These are phyloP conservation scores for Oxyteleia sp. DNA, from an alignment of 2,888 invertebrate species.

Conservation along the genomic window DNA sequence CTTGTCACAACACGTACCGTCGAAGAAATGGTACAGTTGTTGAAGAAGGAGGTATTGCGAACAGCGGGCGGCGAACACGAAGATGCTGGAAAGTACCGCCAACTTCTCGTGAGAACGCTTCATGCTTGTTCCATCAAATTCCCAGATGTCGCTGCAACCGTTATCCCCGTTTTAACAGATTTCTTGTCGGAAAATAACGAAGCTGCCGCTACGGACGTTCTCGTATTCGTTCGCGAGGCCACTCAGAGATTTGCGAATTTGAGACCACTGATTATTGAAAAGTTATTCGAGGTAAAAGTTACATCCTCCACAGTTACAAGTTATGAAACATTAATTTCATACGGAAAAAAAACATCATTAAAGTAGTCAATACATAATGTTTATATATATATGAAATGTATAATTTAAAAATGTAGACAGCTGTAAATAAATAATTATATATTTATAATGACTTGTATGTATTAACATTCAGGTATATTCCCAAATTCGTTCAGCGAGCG, in stretches of 20 bases:
- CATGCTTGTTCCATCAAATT: constrained; percentile 98
- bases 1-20: constrained; percentile 97
- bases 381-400: too few relatives aligned
- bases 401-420: too few relatives aligned
- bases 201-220: constrained; percentile 96
- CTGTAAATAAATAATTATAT: neutral
- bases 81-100: constrained; percentile 98
- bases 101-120: constrained; percentile 98
- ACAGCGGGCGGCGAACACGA: constrained; percentile 97
- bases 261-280: constrained; percentile 93
- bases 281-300: constrained; percentile 83
- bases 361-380: too few relatives aligned
- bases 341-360: too few relatives aligned
- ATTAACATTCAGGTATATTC: constrained; percentile 92
- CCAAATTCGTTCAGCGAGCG: constrained; percentile 95
- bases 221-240: constrained; percentile 98
- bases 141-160: constrained; percentile 97
- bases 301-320: too few relatives aligned
- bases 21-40: constrained; percentile 97
- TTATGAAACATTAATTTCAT: neutral
- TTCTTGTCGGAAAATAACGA: constrained; percentile 96
- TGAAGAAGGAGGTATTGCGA: constrained; percentile 97
- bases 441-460: neutral
- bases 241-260: constrained; percentile 96
- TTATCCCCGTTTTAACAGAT: constrained; percentile 98